Conservation (phyloP, 2,888 invertebrate genomes). For the Chrysolina haemoptera region DNA sequence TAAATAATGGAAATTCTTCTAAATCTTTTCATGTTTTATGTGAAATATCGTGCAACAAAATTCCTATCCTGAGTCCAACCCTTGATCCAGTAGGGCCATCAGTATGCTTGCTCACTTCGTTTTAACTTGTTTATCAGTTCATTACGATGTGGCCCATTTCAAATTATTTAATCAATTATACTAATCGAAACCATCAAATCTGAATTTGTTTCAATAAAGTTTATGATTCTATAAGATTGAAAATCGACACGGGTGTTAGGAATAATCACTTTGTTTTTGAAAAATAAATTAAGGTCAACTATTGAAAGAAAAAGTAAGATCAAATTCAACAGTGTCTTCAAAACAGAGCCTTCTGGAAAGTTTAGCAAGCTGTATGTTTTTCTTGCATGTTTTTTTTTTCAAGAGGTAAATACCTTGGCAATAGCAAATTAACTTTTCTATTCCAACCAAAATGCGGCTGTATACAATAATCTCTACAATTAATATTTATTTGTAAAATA, state of each 20-base stretch:
- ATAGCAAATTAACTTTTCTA: no score
- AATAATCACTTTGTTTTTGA: conserved; percentile 5
- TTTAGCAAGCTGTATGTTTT: no score
- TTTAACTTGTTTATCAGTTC: neutral
- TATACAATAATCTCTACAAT: no score
- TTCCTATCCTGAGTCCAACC: neutral
- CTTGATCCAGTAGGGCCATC: neutral
- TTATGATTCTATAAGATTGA: conserved; percentile 13
- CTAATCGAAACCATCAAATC: conserved; percentile 14
- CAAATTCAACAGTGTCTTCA: neutral
- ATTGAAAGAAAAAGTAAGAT: no score
- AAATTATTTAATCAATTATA: conserved; percentile 6
- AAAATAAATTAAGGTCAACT: neutral
- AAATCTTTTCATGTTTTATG: no score
- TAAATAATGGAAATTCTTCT: no score
- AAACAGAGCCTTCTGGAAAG: no score
- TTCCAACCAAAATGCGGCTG: no score
- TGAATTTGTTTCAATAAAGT: conserved; percentile 14
- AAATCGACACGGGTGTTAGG: conserved; percentile 7
- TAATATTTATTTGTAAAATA: no score
- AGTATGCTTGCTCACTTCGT: neutral
- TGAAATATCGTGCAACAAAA: neutral
- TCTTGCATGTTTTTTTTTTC: no score
- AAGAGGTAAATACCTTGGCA: no score
- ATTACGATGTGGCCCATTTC: neutral